Base-by-base conservation (phyloP, 1,140 invertebrate genomes). In the Teleogryllus occipitalis region DNA sequence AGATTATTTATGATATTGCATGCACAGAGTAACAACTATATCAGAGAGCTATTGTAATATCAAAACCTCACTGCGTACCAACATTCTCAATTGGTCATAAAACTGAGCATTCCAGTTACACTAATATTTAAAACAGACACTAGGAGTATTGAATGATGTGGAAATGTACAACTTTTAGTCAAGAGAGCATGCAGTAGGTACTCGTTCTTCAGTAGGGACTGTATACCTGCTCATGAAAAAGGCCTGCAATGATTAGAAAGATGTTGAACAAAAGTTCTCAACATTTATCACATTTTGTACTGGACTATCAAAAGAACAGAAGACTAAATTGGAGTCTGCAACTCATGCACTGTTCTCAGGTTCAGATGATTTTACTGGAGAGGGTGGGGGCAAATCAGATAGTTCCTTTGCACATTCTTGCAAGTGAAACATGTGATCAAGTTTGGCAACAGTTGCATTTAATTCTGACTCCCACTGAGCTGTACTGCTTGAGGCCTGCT, bases 401-500 rank as follows among this genome's bases (percentile, higher is more conserved):
- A 84, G 82, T 77, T 83, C 82, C 21, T 88, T 86, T 75, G 88
- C 90, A 77, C 87, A 90, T 77, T 90, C 88, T 78, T 89, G 87
- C 85, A 90, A 87, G 87, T 91, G 87, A 82, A 92, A 86, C 78
- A 91, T 84, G 80, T 91, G 89, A 83, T 92, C 90, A n/a, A 91
- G 83, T 81, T 91, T 91, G 77, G 91, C 90, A 7, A 91, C 90
- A 0, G 90, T 90, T 72, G 88, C 88, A 82, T 90, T 91, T 72
- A 91, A 84, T 82, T 91, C 90, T 65, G 88, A 85, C 76, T 91
- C 90, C 90, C 90, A 92, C 15, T 88, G 87, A 81, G 89, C 88
- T 80, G 84, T 83, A 12, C 86, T 86, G 39, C 89, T 89, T 65
- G 54, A 65, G 7, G 54, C 54, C 7, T 65, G 54, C 82, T 87